Evolutionary conservation across 1,140 invertebrate species (phyloP).

Genomic region (Trichoplusia ni): DNA sequence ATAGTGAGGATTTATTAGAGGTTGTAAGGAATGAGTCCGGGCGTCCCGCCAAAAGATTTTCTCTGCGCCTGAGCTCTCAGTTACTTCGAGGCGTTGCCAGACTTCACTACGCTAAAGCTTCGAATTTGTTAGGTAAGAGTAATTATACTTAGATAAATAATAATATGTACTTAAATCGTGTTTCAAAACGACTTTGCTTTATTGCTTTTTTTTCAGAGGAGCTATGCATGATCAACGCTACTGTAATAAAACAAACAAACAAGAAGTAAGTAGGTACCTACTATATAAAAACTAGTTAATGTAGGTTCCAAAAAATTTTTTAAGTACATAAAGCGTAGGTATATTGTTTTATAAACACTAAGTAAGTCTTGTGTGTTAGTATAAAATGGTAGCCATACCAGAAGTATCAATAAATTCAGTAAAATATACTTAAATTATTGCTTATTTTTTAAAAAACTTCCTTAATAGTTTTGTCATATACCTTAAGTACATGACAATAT

Average conservation of each 20-base stretch:
- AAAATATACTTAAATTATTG: too few relatives aligned
- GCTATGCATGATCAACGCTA: constrained; percentile 67
- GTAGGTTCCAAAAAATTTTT: too few relatives aligned
- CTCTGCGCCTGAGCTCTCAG: constrained; percentile 67
- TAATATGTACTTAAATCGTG: too few relatives aligned
- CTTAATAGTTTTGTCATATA: too few relatives aligned
- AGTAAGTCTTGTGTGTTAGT: too few relatives aligned
- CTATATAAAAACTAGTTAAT: background rate
- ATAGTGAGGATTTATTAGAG: constrained; percentile 63
- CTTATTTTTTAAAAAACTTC: too few relatives aligned
- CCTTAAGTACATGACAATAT: too few relatives aligned
- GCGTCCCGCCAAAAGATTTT: constrained; percentile 61
- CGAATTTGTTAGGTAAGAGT: constrained; percentile 55
- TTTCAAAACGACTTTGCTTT: background rate
- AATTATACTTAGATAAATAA: background rate
- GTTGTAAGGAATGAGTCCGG: constrained; percentile 69
- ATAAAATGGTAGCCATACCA: too few relatives aligned
- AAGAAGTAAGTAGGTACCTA: constrained; percentile 59
- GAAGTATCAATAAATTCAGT: too few relatives aligned
- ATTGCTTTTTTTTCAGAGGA: constrained; percentile 49
- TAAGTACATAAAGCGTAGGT: too few relatives aligned
- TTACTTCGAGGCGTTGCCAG: constrained; percentile 64
- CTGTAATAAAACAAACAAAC: constrained; percentile 58
- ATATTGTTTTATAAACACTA: background rate
- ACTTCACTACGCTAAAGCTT: constrained; percentile 65